These are phyloP conservation scores for Ellobius talpinus DNA, from an alignment of 2,113 vertebrate genomes.

Conservation along the genomic window DNA sequence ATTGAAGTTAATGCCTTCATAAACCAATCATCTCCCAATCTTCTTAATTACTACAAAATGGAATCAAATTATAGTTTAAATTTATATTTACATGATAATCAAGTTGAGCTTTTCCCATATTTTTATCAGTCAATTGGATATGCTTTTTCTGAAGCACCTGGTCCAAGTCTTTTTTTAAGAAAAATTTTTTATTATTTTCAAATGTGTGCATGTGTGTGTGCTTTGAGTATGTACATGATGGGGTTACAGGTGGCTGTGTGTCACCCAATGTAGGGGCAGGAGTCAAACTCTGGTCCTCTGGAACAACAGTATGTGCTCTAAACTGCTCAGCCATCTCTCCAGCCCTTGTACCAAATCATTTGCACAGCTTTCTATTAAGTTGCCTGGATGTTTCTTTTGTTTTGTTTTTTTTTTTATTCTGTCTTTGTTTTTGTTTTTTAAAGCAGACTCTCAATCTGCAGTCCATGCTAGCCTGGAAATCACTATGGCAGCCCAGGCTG, in stretches of 20 bases:
- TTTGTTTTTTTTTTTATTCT: not conserved
- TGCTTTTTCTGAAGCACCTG: not conserved
- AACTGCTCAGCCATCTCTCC: not conserved
- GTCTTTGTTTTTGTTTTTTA: not conserved
- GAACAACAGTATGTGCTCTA: not conserved
- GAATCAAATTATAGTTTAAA: constrained; percentile 26
- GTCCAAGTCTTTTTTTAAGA: not conserved
- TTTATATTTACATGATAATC: not conserved
- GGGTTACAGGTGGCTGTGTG: not conserved
- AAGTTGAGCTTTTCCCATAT: constrained; percentile 25
- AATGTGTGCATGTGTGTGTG: not conserved
- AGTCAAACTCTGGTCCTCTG: not conserved
- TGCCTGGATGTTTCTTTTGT: not conserved
- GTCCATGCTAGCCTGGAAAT: not conserved
- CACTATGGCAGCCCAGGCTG: not conserved
- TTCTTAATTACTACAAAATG: not conserved
- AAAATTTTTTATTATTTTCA: not conserved
- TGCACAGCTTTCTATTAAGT: not conserved
- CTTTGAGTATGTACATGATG: not conserved
- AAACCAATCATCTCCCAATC: not conserved
- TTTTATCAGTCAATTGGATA: not conserved
- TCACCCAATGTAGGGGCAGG: not conserved
- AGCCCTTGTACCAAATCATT: not conserved
- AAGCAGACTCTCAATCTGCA: not conserved
- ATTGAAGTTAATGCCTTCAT: not conserved